Base-by-base conservation (phyloP, 2,797 vertebrate genomes). In the Sebastiscus tertius region DNA sequence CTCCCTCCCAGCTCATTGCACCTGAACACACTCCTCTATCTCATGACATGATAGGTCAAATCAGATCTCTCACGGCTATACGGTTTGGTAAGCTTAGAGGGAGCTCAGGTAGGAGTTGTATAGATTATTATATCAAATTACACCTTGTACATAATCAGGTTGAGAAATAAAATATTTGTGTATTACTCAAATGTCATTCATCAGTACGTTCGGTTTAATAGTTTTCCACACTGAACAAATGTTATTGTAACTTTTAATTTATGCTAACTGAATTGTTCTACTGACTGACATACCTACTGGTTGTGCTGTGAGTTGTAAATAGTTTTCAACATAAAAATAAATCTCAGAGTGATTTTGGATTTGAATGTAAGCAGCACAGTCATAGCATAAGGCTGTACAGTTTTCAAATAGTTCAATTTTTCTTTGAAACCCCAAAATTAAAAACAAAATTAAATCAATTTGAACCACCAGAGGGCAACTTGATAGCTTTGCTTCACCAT, bases 1-100 rank as follows among this genome's bases (percentile, higher is more conserved):
- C 93, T 89, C 90, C 86, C 87, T 82, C 92, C 90, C 89, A 89
- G 89, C 88, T 90, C 93, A 84, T 29, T 87, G 88, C 88, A 93
- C 92, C 89, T 91, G 84, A 92, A 92, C 87, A 83, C 87, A 84
- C 80, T 82, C 71, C 86, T 89, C 81, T 66, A 83, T 77, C 83
- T 85, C 86, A 72, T 84, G 88, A 92, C 90, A 91, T 85, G 85
- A 89, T 89, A 75, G 86, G 82, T 88, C 84, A 80, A 52, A 83
- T 83, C 75, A 75, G 80, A 87, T 72, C 86, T 87, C 81, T 86
- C 42, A 10, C 72, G 56, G 61, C 75, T 58, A 33, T 72, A 61
- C 36, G 31, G 39, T 56, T 80, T 80, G 62, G 55, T 63, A 70
- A 64, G 58, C 71, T 80, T 64, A 56, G 14, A 33, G 55, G 31